Evolutionary conservation across 2,113 vertebrate species (phyloP).

Genomic region (Gobiocypris rarus): DNA sequence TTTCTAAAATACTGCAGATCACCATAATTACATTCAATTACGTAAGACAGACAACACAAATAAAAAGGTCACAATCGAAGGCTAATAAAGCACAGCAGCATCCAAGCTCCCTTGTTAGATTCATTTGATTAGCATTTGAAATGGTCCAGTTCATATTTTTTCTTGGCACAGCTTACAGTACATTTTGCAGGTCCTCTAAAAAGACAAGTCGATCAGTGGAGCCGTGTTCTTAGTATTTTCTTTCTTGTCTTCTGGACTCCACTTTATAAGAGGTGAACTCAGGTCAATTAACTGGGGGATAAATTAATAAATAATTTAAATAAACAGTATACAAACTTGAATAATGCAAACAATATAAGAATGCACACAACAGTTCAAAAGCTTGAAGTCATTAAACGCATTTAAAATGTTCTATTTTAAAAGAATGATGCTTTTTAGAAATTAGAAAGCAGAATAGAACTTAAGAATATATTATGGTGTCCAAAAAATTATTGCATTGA

Average conservation of each 20-base stretch:
- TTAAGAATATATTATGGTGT: too few relatives aligned
- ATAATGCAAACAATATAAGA: neutral
- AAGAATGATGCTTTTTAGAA: neutral
- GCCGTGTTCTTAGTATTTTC: constrained; percentile 61
- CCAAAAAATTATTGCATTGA: neutral
- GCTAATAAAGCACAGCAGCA: neutral
- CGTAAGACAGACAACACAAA: constrained; percentile 11
- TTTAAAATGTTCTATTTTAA: neutral
- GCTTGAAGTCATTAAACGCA: neutral
- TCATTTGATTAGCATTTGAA: neutral
- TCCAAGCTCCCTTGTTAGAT: constrained; percentile 27
- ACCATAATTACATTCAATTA: constrained; percentile 45
- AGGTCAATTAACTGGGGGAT: constrained; percentile 77
- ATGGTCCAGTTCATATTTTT: constrained; percentile 13
- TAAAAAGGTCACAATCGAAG: constrained; percentile 8
- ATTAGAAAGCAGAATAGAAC: too few relatives aligned
- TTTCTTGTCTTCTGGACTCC: constrained; percentile 76
- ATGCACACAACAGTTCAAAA: neutral
- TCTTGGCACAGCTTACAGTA: constrained; percentile 5
- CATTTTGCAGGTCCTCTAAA: constrained; percentile 62
- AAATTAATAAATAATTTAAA: neutral
- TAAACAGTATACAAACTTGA: neutral
- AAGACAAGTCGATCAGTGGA: constrained; percentile 77
- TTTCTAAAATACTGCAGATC: constrained; percentile 19
- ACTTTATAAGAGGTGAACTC: constrained; percentile 79